Evolutionary conservation across 2,888 invertebrate genomes (phyloP).

Genomic region (Noctua pronuba): DNA sequence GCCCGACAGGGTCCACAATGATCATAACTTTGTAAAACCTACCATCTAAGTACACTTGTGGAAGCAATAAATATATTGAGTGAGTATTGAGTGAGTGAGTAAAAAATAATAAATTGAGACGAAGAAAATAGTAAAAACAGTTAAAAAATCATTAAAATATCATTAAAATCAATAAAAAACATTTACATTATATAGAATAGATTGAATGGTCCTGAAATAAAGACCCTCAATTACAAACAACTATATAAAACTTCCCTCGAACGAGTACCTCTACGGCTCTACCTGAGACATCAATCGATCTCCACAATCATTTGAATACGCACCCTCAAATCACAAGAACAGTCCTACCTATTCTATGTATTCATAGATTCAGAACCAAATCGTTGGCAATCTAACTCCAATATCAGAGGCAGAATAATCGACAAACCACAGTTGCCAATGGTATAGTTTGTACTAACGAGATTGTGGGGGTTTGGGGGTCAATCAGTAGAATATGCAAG

Average conservation of each 20-base stretch:
- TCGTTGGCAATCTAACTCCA: conserved; percentile 44
- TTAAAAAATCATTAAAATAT: too few relatives aligned
- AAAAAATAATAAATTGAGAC: too few relatives aligned
- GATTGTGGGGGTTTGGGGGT: conserved; percentile 27
- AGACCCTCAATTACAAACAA: not conserved
- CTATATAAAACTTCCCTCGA: not conserved
- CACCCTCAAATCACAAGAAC: conserved; percentile 28
- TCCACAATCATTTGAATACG: conserved; percentile 32
- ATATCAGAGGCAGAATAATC: conserved; percentile 47
- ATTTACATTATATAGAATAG: too few relatives aligned
- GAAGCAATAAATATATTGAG: too few relatives aligned
- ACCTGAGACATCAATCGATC: conserved; percentile 20
- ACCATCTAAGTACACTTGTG: too few relatives aligned
- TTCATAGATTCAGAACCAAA: conserved; percentile 28
- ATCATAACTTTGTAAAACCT: too few relatives aligned
- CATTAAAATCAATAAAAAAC: too few relatives aligned
- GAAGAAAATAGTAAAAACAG: too few relatives aligned
- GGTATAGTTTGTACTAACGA: conserved; percentile 42
- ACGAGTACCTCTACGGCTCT: not conserved
- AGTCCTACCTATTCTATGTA: conserved; percentile 1
- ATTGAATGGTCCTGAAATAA: not conserved
- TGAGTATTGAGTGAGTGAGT: too few relatives aligned
- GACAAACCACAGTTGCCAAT: conserved; percentile 47
- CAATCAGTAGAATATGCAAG: conserved; percentile 41
- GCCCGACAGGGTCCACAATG: too few relatives aligned